Evolutionary conservation across 1,140 invertebrate species (phyloP), one percentile per base, ranked within the genome.

Genomic region (Eueides isabella): DNA sequence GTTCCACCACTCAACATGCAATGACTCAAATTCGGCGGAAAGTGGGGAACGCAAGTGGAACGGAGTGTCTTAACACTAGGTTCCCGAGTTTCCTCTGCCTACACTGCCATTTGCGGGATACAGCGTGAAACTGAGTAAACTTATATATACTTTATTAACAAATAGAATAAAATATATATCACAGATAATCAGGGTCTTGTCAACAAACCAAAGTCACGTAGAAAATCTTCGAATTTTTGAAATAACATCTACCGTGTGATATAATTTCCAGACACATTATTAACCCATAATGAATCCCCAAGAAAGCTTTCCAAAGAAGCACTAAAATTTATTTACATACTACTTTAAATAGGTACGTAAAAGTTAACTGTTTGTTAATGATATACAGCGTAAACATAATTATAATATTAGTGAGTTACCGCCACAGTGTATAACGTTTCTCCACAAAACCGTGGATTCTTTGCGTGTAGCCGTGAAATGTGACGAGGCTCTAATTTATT

Each of bases 401-500:
- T 76, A 75, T 72, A 76, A 79, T 79, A 76, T 65, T 38, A 64
- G 68, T 69, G 70, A 76, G 76, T 55, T 44, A 68, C 67, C 69
- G 72, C 71, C 72, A 76, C 75, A 78, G 72, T 55, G 68, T 79
- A 76, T 74, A 70, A 74, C 69, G 68, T 81, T 77, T 84, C 82
- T 82, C 79, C 82, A 85, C 76, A 89, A 88, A 84, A 80, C 70
- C 61, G 77, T 80, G 71, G 72, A 86, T 83, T 85, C 83, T 85
- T 85, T 86, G 77, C 87, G 86, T 79, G 64, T 83, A 65, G 67
- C 79, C 79, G 87, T 85, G 81, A 89, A 89, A 89, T 80, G 44
- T 88, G 82, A 83, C 87, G 80, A 16, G 62, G 35, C 66, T 80
- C 83, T 89, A 89, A 89, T 89, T 87, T 88, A 88, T 89, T 81